Evolutionary conservation across 2,888 invertebrate genomes (phyloP).

Genomic region (Lasioglossum marginatum): DNA sequence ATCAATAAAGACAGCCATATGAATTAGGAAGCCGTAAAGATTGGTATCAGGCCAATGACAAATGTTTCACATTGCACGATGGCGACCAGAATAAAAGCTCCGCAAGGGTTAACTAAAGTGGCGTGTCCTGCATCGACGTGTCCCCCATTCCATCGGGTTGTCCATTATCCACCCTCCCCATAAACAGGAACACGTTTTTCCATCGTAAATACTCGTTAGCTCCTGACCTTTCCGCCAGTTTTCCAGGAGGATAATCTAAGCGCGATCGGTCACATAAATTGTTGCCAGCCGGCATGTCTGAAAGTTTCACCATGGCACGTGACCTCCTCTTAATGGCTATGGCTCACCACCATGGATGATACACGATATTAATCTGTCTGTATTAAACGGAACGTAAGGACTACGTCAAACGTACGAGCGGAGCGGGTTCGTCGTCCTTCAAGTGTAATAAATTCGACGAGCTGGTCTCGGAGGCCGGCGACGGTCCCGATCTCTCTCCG

Average conservation of each 20-base stretch:
- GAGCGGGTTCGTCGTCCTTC: background rate
- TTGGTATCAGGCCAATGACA: background rate
- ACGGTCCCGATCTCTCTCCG: background rate
- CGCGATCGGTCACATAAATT: constrained; percentile 40
- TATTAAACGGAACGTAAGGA: constrained; percentile 26
- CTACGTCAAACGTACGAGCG: constrained; percentile 13
- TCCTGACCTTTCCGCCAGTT: background rate
- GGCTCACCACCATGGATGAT: constrained; percentile 14
- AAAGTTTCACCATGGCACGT: background rate
- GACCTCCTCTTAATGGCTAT: constrained; percentile 38
- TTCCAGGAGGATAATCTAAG: constrained; percentile 28
- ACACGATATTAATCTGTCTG: constrained; percentile 35
- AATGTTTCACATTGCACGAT: background rate
- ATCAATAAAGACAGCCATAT: background rate
- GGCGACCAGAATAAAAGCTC: background rate
- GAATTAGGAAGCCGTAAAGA: background rate
- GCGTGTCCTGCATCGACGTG: background rate
- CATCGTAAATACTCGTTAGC: constrained; percentile 27
- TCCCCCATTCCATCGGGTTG: background rate
- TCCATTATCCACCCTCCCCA: background rate
- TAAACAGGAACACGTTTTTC: background rate
- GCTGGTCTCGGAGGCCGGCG: background rate
- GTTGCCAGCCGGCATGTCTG: background rate
- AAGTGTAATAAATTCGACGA: background rate
- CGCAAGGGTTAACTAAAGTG: background rate